These are phyloP conservation scores for Neodon shergylaensis DNA, from an alignment of 2,113 vertebrate genomes.

Conservation along the genomic window DNA sequence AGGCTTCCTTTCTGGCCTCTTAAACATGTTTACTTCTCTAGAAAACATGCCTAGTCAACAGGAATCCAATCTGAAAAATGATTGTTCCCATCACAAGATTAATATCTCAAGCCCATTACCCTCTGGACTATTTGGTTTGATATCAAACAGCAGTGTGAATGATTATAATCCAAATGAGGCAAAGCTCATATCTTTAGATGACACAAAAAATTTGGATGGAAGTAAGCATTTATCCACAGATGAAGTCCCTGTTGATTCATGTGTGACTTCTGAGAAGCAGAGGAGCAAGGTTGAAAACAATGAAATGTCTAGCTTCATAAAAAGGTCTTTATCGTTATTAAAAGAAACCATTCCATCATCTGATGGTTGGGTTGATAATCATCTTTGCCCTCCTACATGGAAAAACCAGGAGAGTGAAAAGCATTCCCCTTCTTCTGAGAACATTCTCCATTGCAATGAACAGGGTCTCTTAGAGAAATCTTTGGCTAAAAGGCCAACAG, in stretches of 20 bases:
- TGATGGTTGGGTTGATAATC: slow-evolving; percentile 52
- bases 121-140: slow-evolving; percentile 84
- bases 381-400: background rate
- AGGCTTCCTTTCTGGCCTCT: slow-evolving; percentile 87
- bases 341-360: slow-evolving; percentile 71
- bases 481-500: background rate
- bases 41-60: slow-evolving; percentile 81
- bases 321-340: slow-evolving; percentile 74
- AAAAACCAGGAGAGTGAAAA: slow-evolving; percentile 50
- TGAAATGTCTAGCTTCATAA: slow-evolving; percentile 74
- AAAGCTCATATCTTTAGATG: slow-evolving; percentile 73
- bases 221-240: slow-evolving; percentile 55
- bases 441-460: slow-evolving; percentile 47
- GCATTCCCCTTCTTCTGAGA: background rate
- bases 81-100: slow-evolving; percentile 71
- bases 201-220: slow-evolving; percentile 79
- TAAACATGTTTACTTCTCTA: slow-evolving; percentile 79
- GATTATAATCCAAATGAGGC: slow-evolving; percentile 77
- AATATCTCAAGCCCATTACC: slow-evolving; percentile 80
- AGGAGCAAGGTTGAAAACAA: slow-evolving; percentile 72
- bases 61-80: slow-evolving; percentile 72
- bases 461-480: slow-evolving; percentile 76
- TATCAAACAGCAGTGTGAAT: slow-evolving; percentile 80
- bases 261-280: slow-evolving; percentile 61
- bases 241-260: slow-evolving; percentile 53